Evolutionary conservation across 2,113 vertebrate species (phyloP).

Genomic region (Clupea harengus): DNA sequence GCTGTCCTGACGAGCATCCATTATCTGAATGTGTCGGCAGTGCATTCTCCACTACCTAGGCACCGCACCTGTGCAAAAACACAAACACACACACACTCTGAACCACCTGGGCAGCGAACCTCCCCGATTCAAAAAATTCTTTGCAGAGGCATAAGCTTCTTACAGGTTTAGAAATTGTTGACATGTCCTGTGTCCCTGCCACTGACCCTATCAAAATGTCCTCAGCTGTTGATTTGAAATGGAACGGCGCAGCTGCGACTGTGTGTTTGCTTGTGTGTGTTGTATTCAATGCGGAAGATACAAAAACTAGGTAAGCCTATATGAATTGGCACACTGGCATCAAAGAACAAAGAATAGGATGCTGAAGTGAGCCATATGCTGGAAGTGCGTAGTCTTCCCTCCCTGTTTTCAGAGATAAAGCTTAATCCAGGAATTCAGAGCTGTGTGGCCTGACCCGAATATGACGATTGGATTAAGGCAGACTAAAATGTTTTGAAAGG

Average conservation of each 20-base stretch:
- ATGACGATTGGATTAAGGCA: constrained; percentile 47
- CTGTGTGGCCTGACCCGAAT: constrained; percentile 50
- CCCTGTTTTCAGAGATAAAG: background rate
- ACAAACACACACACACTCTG: background rate
- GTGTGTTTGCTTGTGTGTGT: background rate
- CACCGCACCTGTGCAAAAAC: background rate
- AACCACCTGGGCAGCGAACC: background rate
- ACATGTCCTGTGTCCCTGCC: background rate
- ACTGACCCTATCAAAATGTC: background rate
- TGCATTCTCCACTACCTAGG: background rate
- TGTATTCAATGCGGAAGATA: background rate
- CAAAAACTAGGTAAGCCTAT: background rate
- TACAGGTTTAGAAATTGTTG: constrained; percentile 32
- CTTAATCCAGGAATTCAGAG: constrained; percentile 38
- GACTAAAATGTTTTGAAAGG: constrained; percentile 10
- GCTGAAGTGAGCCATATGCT: background rate
- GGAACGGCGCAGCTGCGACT: background rate
- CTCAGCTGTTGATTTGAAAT: background rate
- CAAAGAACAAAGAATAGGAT: background rate
- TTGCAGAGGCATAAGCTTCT: constrained; percentile 35
- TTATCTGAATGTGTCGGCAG: background rate
- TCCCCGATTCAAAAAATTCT: background rate
- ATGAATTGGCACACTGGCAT: background rate
- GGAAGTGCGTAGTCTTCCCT: background rate
- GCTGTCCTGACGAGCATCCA: background rate